Evolutionary conservation across 2,113 vertebrate species (phyloP), one percentile per base, ranked within the genome.

Genomic region (Gorilla gorilla): DNA sequence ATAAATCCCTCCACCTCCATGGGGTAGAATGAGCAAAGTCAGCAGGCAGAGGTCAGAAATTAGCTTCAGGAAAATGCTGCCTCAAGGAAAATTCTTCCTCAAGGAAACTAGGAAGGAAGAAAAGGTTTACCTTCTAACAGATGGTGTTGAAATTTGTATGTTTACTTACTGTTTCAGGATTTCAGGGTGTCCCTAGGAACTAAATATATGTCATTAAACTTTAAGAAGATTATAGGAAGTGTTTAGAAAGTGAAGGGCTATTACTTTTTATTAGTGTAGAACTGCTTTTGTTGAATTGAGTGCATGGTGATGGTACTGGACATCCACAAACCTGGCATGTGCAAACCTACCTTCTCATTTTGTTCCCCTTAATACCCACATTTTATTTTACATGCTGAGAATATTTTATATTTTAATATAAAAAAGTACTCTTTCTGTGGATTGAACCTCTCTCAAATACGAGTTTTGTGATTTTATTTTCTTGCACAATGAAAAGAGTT

Each of bases 391-490:
- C 14, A 25, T 80, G 40, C 72, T 64, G n/a, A 86, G 23, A 55
- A 45, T 55, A 66, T 68, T 89, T 64, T 64, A 32, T 64, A 32
- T 64, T 86, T n/a, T 9, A 87, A 93, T 52, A 45, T 27, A 55
- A 52, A 35, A 52, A 38, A 13, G 4, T 52, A 48, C 27, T 81
- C 38, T 92, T 89, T 88, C 25, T 89, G 3, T 93, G 43, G 9
- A 88, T 92, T 80, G 94, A 90, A 23, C 76, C 12, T 81, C 35
- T 22, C 22, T 70, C 72, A 48, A 12, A 68, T 90, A 83, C 13
- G 32, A 86, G 5, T 73, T 89, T 91, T 86, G 7, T 81, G 43
- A 92, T 96, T 90, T 93, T 72, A 59, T 91, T 94, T 96, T 80
- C 17, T 76, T 90, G 8, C 3, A 89, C 40, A 90, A 73, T n/a